Conservation (phyloP, 2,797 vertebrate genomes). For the Fistularia commersonii region DNA sequence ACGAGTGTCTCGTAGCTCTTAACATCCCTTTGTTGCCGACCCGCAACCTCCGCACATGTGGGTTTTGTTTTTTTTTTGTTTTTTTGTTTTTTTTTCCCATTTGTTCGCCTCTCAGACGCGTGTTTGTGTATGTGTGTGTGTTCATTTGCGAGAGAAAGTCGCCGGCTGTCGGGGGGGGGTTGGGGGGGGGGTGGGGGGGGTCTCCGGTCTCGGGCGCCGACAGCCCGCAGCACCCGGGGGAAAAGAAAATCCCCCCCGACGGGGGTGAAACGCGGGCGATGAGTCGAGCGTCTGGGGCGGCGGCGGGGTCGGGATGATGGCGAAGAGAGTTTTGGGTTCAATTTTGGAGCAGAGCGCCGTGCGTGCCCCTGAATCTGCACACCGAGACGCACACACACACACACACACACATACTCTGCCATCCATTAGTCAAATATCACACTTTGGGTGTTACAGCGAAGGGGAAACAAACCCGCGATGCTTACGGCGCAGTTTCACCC, state of each 20-base stretch:
- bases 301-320: constrained; percentile 18
- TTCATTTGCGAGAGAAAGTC: constrained; percentile 1
- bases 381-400: no score
- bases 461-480: no score
- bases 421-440: no score
- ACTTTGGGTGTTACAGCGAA: no score
- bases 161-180: constrained; percentile 19
- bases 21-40: constrained; percentile 22
- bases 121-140: constrained; percentile 1
- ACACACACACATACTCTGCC: no score
- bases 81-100: constrained; percentile 8
- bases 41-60: constrained; percentile 25
- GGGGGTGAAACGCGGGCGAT: constrained; percentile 39
- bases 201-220: constrained; percentile 26
- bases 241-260: constrained; percentile 4
- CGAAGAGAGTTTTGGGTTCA: no score
- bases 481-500: no score
- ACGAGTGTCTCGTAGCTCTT: constrained; percentile 10
- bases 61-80: constrained; percentile 8
- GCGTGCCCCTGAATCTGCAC: no score
- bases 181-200: constrained; percentile 3
- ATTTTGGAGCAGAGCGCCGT: no score
- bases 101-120: constrained; percentile 4
- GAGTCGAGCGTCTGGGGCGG: constrained; percentile 34
- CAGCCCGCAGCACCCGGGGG: constrained; percentile 42